phyloP scores from a whole-genome alignment of 2,797 vertebrate species.

The Onychomys torridus region DNA sequence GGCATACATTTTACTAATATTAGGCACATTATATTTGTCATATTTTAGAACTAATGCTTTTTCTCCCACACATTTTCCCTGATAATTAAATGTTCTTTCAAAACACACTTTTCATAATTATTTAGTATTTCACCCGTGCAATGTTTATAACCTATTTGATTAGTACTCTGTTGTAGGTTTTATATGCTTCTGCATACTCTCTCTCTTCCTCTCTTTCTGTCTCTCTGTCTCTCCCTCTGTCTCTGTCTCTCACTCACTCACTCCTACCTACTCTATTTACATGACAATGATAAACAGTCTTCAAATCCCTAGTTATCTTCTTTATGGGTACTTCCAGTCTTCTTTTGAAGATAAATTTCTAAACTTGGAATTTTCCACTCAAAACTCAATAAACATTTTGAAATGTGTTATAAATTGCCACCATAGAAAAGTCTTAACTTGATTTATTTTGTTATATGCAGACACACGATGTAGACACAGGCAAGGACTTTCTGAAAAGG shows the following conservation, averaged over 20 bases:
- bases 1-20: background rate
- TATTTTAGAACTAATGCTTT: background rate
- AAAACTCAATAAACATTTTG: conserved; percentile 55
- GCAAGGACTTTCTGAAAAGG: background rate
- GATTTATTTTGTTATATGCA: background rate
- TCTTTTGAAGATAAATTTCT: conserved; percentile 3
- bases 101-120: background rate
- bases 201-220: background rate
- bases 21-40: background rate
- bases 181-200: background rate
- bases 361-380: conserved; percentile 29
- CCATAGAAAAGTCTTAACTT: background rate
- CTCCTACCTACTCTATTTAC: background rate
- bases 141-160: background rate
- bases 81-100: conserved; percentile 7
- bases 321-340: background rate
- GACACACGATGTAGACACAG: background rate
- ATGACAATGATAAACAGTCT: background rate
- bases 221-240: background rate
- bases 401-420: conserved; percentile 17
- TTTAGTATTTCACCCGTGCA: background rate
- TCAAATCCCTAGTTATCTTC: background rate
- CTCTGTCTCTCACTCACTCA: background rate
- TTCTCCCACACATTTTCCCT: conserved; percentile 21
- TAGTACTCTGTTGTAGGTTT: background rate